Percentiles rank a stretch among this genome's conserved stretches.
Conservation (phyloP, 2,113 vertebrate species). For the Rhinoderma darwinii region DNA sequence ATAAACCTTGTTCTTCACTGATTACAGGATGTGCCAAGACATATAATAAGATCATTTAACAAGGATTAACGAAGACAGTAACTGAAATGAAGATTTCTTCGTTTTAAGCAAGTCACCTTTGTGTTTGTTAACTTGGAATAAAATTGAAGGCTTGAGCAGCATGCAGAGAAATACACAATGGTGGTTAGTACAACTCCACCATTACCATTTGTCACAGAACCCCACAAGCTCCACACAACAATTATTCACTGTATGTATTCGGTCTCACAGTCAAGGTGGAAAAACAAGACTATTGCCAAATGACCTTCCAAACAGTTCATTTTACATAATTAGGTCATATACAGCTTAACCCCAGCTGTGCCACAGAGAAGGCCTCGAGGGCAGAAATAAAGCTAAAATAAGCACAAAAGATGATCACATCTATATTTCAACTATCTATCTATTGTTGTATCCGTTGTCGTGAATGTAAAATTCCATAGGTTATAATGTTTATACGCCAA, state of each 20-base stretch:
- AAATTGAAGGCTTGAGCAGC: constrained; percentile 36
- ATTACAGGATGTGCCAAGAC: constrained; percentile 3
- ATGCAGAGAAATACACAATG: constrained; percentile 38
- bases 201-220: constrained; percentile 17
- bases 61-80: constrained; percentile 54
- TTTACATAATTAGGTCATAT: constrained; percentile 48
- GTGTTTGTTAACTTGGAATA: constrained; percentile 33
- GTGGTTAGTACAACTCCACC: constrained; percentile 31
- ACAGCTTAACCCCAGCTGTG: background rate
- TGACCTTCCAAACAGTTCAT: constrained; percentile 33
- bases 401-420: background rate
- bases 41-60: constrained; percentile 47
- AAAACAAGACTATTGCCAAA: constrained; percentile 26
- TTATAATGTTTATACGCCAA: too few species aligned
- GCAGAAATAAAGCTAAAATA: background rate
- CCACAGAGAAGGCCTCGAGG: constrained; percentile 1
- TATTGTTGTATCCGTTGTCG: too few species aligned
- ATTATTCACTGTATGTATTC: constrained; percentile 37
- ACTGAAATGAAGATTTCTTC: constrained; percentile 48
- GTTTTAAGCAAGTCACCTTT: constrained; percentile 44
- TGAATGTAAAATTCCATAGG: too few species aligned
- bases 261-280: constrained; percentile 14
- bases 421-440: background rate
- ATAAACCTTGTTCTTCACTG: background rate
- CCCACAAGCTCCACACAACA: background rate